Evolutionary conservation across 2,888 invertebrate species (phyloP).

Genomic region (Netelia inedita): DNA sequence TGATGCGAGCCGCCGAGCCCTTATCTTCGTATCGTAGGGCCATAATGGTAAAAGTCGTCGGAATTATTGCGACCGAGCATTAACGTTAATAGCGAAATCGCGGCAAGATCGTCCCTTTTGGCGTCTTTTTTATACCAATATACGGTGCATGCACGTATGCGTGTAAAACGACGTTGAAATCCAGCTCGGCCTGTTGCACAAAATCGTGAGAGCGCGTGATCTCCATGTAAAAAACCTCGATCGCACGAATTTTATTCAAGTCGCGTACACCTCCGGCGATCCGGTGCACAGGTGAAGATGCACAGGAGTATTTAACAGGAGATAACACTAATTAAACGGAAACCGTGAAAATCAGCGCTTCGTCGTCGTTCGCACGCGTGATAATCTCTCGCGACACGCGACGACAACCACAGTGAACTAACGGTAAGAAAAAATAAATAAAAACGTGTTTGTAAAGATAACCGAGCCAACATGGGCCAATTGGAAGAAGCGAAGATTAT

Average conservation of each 20-base stretch:
- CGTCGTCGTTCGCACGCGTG: constrained; percentile 60
- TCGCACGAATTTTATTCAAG: constrained; percentile 50
- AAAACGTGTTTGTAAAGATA: background rate
- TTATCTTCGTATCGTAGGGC: constrained; percentile 30
- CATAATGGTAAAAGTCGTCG: constrained; percentile 31
- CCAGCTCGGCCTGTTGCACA: constrained; percentile 9
- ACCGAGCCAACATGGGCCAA: background rate
- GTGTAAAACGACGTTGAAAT: background rate
- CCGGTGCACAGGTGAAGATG: constrained; percentile 62
- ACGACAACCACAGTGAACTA: constrained; percentile 16
- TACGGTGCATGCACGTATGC: background rate
- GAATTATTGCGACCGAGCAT: constrained; percentile 43
- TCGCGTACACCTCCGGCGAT: constrained; percentile 47
- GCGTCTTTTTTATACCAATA: constrained; percentile 5
- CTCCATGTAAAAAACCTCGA: constrained; percentile 42
- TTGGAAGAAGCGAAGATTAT: too few species aligned
- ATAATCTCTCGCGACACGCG: constrained; percentile 49
- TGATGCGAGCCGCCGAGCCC: constrained; percentile 43
- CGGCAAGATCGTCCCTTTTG: constrained; percentile 36
- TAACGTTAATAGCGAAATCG: constrained; percentile 50
- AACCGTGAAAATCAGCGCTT: constrained; percentile 74
- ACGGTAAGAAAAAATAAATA: background rate
- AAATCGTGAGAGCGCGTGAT: constrained; percentile 42
- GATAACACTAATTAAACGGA: constrained; percentile 77
- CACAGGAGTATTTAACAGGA: constrained; percentile 60